These are phyloP conservation scores for Morpho helenor DNA, from an alignment of 2,888 invertebrate genomes.

Conservation along the genomic window DNA sequence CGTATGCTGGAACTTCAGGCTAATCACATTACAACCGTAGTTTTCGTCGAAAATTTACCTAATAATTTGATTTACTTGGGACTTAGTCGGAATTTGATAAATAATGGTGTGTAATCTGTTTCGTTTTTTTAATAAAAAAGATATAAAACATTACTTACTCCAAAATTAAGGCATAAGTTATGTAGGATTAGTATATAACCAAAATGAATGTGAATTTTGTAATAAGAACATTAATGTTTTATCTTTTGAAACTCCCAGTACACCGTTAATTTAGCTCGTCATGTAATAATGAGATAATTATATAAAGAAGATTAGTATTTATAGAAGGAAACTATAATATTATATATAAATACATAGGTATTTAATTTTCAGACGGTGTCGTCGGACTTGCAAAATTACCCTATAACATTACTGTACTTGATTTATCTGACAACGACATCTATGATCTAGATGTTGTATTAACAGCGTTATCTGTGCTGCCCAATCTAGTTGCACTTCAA, in stretches of 20 bases:
- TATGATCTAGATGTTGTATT: conserved; percentile 63
- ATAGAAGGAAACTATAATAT: no score
- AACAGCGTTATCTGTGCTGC: conserved; percentile 47
- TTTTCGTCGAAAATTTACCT: conserved; percentile 54
- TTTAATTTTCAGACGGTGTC: conserved; percentile 37
- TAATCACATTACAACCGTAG: conserved; percentile 59
- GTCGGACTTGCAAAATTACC: conserved; percentile 41
- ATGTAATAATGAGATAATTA: no score
- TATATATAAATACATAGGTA: no score
- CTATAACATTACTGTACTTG: conserved; percentile 53
- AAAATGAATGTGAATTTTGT: no score
- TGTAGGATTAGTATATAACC: no score
- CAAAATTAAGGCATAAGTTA: no score
- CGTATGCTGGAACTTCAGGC: conserved; percentile 69
- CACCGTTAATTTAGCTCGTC: no score
- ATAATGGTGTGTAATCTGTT: conserved; percentile 37
- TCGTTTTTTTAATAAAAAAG: no score
- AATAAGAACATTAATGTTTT: no score
- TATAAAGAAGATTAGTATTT: no score
- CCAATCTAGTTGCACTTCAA: conserved; percentile 57
- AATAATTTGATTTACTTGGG: conserved; percentile 67
- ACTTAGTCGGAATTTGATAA: conserved; percentile 68
- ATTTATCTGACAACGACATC: conserved; percentile 81
- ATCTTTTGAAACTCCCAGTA: no score
- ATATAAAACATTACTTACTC: no score